phyloP scores from a whole-genome alignment of 2,888 invertebrate species.

The Herminia tarsipennalis region DNA sequence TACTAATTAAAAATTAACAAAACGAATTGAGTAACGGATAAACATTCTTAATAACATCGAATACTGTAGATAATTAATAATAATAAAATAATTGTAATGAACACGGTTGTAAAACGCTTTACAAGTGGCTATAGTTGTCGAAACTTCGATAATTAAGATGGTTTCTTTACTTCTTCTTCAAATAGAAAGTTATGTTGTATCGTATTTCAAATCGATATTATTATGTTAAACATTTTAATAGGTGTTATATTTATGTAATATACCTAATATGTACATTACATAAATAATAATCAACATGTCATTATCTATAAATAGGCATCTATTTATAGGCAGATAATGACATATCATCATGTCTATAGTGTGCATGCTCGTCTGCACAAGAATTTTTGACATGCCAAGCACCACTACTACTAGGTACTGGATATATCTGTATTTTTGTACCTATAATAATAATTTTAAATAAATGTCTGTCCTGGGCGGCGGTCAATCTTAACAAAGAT shows the following conservation, averaged over 20 bases:
- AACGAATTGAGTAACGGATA: no score
- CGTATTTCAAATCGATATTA: conserved; percentile 18
- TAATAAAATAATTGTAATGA: background rate
- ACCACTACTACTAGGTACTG: no score
- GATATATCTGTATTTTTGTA: no score
- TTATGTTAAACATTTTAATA: background rate
- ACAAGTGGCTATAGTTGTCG: background rate
- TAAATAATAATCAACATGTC: no score
- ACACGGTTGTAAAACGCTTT: background rate
- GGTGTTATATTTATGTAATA: conserved; percentile 2
- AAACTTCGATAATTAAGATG: conserved; percentile 3
- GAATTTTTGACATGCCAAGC: no score
- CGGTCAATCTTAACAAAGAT: no score
- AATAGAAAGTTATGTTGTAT: conserved; percentile 32
- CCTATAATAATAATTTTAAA: no score
- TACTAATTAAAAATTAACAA: no score
- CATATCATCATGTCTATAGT: no score
- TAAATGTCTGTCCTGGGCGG: no score
- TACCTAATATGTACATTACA: background rate
- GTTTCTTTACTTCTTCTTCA: conserved; percentile 23
- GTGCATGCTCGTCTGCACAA: no score
- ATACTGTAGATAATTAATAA: conserved; percentile 2
- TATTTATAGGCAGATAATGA: background rate
- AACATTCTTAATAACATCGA: background rate
- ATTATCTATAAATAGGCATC: no score